phyloP scores from a whole-genome alignment of 2,113 vertebrate genomes.

The Grammomys dolichurus region DNA sequence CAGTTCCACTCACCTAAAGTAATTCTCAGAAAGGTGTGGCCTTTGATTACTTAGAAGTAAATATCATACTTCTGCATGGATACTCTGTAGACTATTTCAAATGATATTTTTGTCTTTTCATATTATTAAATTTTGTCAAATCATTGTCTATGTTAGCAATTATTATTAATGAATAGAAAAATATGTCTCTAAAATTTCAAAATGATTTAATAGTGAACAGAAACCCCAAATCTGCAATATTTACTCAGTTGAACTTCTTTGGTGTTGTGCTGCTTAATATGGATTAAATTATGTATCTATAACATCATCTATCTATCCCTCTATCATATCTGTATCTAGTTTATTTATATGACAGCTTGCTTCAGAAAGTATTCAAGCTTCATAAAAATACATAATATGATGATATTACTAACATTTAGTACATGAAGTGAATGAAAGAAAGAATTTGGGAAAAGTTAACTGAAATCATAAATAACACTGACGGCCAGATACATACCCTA shows the following conservation, averaged over 20 bases:
- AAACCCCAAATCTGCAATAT: background rate
- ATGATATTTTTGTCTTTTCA: background rate
- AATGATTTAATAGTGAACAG: background rate
- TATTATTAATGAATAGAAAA: slow-evolving; percentile 13
- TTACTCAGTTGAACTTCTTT: background rate
- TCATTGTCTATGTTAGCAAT: background rate
- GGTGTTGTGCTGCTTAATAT: background rate
- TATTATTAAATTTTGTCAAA: background rate
- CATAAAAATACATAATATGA: background rate
- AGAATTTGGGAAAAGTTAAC: background rate
- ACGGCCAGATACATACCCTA: background rate
- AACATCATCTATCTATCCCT: background rate
- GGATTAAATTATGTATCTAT: background rate
- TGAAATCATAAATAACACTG: background rate
- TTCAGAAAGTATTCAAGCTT: slow-evolving; percentile 12
- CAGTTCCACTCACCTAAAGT: background rate
- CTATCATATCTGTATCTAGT: background rate
- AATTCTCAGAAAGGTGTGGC: background rate
- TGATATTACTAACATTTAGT: slow-evolving; percentile 9
- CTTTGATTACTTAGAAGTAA: background rate
- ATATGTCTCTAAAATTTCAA: slow-evolving; percentile 36
- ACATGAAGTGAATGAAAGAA: background rate
- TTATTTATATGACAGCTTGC: background rate
- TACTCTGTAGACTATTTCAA: background rate
- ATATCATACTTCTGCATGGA: background rate